Evolutionary conservation across 2,113 vertebrate genomes (phyloP).

Genomic region (Chlamydotis undulata): DNA sequence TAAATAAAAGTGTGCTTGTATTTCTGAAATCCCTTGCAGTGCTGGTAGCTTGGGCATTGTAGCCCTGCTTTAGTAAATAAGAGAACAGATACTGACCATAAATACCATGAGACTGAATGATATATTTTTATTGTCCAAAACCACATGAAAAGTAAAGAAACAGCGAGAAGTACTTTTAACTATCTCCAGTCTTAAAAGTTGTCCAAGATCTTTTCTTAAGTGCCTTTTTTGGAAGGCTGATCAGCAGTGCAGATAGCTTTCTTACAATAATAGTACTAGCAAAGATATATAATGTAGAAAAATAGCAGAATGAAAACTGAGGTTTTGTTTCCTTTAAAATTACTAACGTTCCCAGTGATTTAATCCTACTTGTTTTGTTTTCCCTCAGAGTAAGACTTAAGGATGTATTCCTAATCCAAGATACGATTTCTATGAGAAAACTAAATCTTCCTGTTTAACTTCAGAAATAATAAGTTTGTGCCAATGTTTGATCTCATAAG

Average conservation of each 20-base stretch:
- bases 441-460: background rate
- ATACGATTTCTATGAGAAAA: background rate
- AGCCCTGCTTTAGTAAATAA: background rate
- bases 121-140: background rate
- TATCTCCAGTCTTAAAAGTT: background rate
- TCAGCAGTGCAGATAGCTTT: background rate
- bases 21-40: background rate
- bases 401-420: background rate
- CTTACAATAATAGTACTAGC: background rate
- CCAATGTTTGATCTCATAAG: background rate
- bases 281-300: background rate
- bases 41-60: background rate
- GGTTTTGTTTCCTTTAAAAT: background rate
- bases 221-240: background rate
- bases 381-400: background rate
- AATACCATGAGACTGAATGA: background rate
- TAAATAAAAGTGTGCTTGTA: background rate
- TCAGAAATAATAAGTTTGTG: background rate
- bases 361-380: background rate
- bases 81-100: background rate
- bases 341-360: background rate
- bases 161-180: background rate
- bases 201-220: background rate
- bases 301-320: background rate
- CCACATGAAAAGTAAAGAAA: background rate